phyloP scores from a whole-genome alignment of 2,113 vertebrate genomes.

The Hemichromis elongatus region DNA sequence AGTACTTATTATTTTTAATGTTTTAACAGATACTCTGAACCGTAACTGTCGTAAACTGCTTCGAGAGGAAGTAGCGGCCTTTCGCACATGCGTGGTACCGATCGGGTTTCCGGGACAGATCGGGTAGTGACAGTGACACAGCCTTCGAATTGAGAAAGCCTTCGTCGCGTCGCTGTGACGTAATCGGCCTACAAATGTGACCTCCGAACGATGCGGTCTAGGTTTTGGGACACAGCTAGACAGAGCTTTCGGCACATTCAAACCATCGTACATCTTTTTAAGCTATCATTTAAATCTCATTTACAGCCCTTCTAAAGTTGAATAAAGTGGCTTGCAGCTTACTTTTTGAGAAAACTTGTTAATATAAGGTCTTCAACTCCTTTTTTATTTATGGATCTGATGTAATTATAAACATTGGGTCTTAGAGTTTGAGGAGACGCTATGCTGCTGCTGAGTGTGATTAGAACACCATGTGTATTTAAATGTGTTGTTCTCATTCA shows the following conservation, averaged over 20 bases:
- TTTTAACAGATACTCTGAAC: no score
- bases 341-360: background rate
- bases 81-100: no score
- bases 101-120: no score
- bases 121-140: no score
- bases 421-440: background rate
- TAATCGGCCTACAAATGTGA: no score
- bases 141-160: no score
- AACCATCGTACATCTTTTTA: background rate
- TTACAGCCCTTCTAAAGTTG: background rate
- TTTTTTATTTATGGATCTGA: background rate
- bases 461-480: background rate
- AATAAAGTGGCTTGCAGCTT: background rate
- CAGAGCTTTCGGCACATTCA: background rate
- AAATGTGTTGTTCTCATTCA: background rate
- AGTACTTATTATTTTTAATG: no score
- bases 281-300: background rate
- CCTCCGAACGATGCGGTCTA: no score
- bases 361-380: background rate
- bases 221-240: no score
- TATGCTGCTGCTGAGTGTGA: background rate
- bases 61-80: no score
- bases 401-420: background rate
- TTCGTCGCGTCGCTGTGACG: no score
- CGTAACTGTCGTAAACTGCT: no score